Base-by-base conservation (phyloP, 2,113 vertebrate species). In the Dasypus novemcinctus region DNA sequence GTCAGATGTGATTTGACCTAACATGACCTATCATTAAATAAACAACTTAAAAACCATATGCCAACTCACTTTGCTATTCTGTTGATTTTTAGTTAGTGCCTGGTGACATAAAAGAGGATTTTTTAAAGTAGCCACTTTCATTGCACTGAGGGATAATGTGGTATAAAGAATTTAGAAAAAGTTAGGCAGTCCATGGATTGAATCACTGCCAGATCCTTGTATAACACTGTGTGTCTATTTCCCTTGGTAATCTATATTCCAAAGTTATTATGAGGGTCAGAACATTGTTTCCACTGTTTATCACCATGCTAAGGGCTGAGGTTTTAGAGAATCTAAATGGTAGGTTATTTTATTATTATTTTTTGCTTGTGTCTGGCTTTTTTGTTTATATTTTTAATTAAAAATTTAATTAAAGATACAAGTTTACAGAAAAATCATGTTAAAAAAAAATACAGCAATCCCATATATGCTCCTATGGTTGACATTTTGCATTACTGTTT, bases 1-100 rank as follows among this genome's bases (percentile, higher is more conserved):
- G 82, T 96, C 14, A 75, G 95, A 94, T 71, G 94, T 64, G 91
- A 87, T 91, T 91, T 94, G 96, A 86, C 61, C 68, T 74, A 86
- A 86, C 86, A 83, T 81, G 91, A 94, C 91, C 94, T 94, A 92
- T 75, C 85, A 87, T 57, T 75, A 95, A 97, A 84, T 66, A 96
- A 96, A 95, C 88, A 89, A 83, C 95, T 95, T 92, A 83, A 86
- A 94, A 97, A 89, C 86, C 46, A 59, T 46, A 78, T 91, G 59
- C 80, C 93, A 86, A 64, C 38, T 80, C 29, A 81, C 54, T 85
- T 82, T 80, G 52, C 76, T 79, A 61, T 91, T 88, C 46, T 57
- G 75, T 86, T 75, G 85, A 92, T 92, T 96, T 97, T 64, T 88
- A 97, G 79, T 94, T 92, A 82, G 93, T 75, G 36, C 84, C 46